Evolutionary conservation across 2,888 invertebrate species (phyloP).

Genomic region (Oxycera nigricornis): DNA sequence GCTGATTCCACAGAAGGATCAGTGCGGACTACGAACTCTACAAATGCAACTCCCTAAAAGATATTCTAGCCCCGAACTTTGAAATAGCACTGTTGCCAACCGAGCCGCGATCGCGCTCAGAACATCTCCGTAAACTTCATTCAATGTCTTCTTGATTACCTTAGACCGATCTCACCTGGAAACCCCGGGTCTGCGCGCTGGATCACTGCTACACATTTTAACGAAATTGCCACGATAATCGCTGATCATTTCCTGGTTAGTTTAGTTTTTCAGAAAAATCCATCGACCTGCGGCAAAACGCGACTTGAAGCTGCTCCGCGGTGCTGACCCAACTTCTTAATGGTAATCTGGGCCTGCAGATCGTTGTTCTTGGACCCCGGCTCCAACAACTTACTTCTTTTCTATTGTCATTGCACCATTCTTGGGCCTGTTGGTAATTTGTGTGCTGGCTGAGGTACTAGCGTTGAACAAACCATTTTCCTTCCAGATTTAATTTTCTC

Average conservation of each 20-base stretch:
- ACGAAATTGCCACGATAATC: constrained; percentile 56
- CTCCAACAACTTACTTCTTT: too few relatives aligned
- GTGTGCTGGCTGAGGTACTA: constrained; percentile 49
- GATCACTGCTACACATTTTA: constrained; percentile 45
- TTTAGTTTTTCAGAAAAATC: constrained; percentile 44
- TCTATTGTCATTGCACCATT: constrained; percentile 27
- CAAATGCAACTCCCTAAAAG: too few relatives aligned
- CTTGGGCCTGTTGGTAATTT: constrained; percentile 44
- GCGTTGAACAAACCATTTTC: constrained; percentile 49
- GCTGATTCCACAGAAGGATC: too few relatives aligned
- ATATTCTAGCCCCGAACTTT: too few relatives aligned
- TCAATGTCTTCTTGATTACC: constrained; percentile 33
- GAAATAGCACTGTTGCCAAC: not conserved
- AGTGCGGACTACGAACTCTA: too few relatives aligned
- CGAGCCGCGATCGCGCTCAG: not conserved
- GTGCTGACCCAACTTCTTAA: not conserved
- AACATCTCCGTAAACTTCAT: not conserved
- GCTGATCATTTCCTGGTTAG: constrained; percentile 61
- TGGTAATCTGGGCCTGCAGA: constrained; percentile 18
- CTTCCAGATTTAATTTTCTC: constrained; percentile 46
- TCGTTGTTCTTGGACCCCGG: constrained; percentile 14
- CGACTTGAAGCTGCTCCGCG: not conserved
- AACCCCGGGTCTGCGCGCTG: not conserved
- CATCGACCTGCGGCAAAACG: not conserved
- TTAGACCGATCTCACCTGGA: constrained; percentile 14